A percentile compares a stretch with the other conserved stretches of the same genome.
Conservation (phyloP, 2,113 vertebrate genomes). For the Lepidothrix coronata region DNA sequence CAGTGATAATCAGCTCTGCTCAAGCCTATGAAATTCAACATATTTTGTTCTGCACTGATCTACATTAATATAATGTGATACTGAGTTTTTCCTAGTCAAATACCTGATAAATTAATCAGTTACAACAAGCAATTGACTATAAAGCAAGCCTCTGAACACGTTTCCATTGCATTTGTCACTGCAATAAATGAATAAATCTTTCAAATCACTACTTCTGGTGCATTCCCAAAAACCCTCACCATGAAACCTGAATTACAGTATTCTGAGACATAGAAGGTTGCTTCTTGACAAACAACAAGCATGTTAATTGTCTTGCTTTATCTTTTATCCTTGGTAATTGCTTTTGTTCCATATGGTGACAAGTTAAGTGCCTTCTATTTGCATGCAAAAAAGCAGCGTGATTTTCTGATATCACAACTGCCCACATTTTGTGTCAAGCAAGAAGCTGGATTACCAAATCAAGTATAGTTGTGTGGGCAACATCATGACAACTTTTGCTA, state of each 20-base stretch:
- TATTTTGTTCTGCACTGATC: conserved; percentile 35
- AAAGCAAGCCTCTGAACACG: conserved; percentile 40
- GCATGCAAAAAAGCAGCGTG: neutral
- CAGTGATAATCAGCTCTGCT: neutral
- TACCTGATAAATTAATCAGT: conserved; percentile 59
- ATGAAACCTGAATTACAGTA: conserved; percentile 18
- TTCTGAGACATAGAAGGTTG: neutral
- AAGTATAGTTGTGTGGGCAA: neutral
- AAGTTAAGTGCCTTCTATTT: conserved; percentile 21
- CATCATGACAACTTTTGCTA: neutral
- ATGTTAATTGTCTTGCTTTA: conserved; percentile 12
- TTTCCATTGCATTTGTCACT: conserved; percentile 58
- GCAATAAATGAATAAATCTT: conserved; percentile 36
- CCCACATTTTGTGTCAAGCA: neutral
- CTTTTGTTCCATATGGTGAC: conserved; percentile 51
- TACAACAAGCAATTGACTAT: conserved; percentile 57
- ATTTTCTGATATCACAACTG: conserved; percentile 33
- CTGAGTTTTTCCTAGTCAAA: conserved; percentile 40
- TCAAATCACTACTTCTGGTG: neutral
- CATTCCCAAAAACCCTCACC: neutral
- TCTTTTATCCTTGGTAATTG: conserved; percentile 45
- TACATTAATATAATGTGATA: conserved; percentile 3
- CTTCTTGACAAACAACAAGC: conserved; percentile 6
- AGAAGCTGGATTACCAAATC: conserved; percentile 9
- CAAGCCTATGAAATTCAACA: neutral